A percentile compares a stretch with the other conserved stretches of the same genome.
phyloP scores from a whole-genome alignment of 2,888 invertebrate genomes.

The Congeria kusceri region DNA sequence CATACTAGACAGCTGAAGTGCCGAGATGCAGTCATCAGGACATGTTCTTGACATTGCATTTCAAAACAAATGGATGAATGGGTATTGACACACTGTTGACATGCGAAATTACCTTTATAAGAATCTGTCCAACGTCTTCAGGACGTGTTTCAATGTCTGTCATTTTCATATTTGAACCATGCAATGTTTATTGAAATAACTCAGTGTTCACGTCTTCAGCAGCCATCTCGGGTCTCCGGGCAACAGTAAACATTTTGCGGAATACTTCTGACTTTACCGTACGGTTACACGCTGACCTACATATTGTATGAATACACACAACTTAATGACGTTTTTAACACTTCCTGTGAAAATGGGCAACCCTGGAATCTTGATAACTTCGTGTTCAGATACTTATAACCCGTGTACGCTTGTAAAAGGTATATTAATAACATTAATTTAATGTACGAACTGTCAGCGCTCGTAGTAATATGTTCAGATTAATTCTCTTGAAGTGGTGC shows the following conservation, averaged over 20 bases:
- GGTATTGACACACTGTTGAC: not conserved
- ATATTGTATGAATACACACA: slow-evolving; percentile 13
- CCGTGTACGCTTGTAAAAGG: slow-evolving; percentile 57
- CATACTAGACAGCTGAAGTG: no score
- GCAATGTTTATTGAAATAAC: not conserved
- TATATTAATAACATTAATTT: no score
- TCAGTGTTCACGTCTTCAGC: not conserved
- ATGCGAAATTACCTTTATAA: slow-evolving; percentile 78
- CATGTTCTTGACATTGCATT: no score
- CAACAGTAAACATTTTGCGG: slow-evolving; percentile 66
- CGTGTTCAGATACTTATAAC: slow-evolving; percentile 63
- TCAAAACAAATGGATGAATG: no score
- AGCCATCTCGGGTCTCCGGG: slow-evolving; percentile 55
- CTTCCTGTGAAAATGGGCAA: slow-evolving; percentile 75
- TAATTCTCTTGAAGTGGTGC: no score
- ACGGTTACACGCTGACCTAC: no score
- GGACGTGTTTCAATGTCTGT: slow-evolving; percentile 77
- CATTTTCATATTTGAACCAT: slow-evolving; percentile 63
- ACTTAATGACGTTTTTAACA: slow-evolving; percentile 74
- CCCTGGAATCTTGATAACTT: slow-evolving; percentile 75
- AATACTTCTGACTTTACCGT: slow-evolving; percentile 15
- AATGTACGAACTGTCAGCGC: no score
- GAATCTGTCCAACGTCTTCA: slow-evolving; percentile 83
- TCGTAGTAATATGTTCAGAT: no score
- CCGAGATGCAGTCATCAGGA: no score